Percentiles rank a stretch among this genome's conserved stretches.
These are phyloP conservation scores for Calyptomena viridis DNA, from an alignment of 2,113 vertebrate species.

Conservation along the genomic window DNA sequence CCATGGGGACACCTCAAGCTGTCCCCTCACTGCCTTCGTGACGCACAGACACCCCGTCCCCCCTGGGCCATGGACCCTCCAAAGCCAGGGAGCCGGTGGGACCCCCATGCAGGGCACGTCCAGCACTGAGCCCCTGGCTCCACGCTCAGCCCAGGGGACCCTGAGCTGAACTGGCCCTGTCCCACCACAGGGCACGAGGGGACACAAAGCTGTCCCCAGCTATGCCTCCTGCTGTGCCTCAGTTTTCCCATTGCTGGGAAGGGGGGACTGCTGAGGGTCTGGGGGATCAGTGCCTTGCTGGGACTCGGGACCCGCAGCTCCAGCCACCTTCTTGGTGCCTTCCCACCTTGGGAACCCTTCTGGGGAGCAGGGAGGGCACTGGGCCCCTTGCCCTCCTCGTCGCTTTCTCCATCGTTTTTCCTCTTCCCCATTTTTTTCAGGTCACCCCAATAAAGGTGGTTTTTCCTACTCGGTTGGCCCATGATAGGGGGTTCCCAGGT, in stretches of 20 bases:
- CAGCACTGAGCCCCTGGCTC: neutral
- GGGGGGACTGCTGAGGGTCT: rapidly evolving
- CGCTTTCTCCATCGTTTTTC: neutral
- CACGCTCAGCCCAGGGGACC: neutral
- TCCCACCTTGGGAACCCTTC: neutral
- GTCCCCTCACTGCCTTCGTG: neutral
- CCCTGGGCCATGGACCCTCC: neutral
- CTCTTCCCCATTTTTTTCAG: neutral
- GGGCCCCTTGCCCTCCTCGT: neutral
- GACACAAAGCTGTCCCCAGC: neutral
- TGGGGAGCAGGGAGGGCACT: neutral
- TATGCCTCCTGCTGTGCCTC: neutral
- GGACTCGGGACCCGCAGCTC: neutral
- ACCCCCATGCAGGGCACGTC: neutral
- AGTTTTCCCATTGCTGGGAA: neutral
- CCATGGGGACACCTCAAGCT: neutral
- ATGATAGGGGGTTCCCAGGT: neutral
- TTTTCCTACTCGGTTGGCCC: neutral
- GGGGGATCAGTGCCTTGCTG: conserved; percentile 18
- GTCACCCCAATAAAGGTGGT: conserved; percentile 43
- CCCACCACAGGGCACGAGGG: neutral
- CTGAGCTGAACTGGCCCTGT: neutral
- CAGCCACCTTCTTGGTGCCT: neutral
- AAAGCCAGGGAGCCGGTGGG: rapidly evolving
- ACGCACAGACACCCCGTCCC: neutral